Evolutionary conservation across 2,113 vertebrate species (phyloP), one percentile per base, ranked within the genome.

Genomic region (Myiozetetes cayanensis): DNA sequence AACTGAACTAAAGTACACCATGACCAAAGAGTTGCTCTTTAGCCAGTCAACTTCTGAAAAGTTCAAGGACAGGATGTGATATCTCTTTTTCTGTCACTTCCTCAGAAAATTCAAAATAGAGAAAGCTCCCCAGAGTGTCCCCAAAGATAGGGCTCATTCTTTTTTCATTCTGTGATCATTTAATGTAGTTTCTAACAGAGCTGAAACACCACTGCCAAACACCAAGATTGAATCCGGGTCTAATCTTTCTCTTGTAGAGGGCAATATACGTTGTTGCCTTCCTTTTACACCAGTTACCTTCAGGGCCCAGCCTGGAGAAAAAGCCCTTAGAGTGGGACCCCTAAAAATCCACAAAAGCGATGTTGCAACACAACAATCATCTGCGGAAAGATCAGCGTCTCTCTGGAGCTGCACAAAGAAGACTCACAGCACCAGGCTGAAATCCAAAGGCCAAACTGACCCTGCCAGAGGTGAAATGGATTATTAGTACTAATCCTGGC

Each of bases 381-480:
- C 82, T 49, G 33, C 67, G 11, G 39, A 76, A 87, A 83, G 33
- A 74, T 10, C 50, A 59, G 19, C 3, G 3, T 41, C 16, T 8
- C 30, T 52, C 47, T 77, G n/a, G 39, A 90, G 43, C 2, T 1
- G 28, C 28, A 44, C 4, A 9, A 65, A 65, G 50, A 83, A 80
- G 33, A 71, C 23, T 75, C 55, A 84, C 65, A 85, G 68, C 52
- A 82, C 10, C 4, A 84, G 63, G 68, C 21, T 5, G 8, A 83
- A 91, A 95, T 67, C 63, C 83, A 93, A 94, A 61, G 35, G 41
- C 52, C 50, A 81, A 85, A 93, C 33, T 88, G 75, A 74, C 73
- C 72, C 52, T 90, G 35, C 8, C 21, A 81, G 80, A 86, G 65
- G 28, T 88, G 47, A 90, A 96, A 84, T 27, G 55, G 65, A 78